A percentile compares a stretch with the other conserved stretches of the same genome.
Evolutionary conservation across 2,797 vertebrate species (phyloP).

Genomic region (Taeniopygia guttata): DNA sequence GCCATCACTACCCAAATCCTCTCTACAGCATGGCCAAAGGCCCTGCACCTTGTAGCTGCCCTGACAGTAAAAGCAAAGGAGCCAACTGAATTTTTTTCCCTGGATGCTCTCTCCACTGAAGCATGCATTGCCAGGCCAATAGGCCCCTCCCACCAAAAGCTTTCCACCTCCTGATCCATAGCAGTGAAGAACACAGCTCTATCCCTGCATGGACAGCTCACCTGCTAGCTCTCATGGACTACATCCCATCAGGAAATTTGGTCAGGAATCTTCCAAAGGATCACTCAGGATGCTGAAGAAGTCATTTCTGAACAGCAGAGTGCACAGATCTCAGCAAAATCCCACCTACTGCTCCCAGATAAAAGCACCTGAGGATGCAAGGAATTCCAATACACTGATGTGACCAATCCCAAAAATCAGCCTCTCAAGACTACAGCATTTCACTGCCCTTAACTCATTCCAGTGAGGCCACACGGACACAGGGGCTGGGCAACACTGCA

Average conservation of each 20-base stretch:
- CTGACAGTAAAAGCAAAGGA: not conserved
- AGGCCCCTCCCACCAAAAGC: not conserved
- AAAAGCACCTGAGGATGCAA: not conserved
- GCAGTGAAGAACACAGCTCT: not conserved
- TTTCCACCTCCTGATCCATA: not conserved
- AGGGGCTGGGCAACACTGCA: not conserved
- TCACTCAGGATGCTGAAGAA: not conserved
- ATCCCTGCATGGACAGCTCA: fast-evolving
- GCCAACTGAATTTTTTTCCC: not conserved
- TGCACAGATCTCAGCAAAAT: not conserved
- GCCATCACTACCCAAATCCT: not conserved
- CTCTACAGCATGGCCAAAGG: not conserved
- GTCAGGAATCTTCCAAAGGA: not conserved
- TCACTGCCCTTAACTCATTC: not conserved
- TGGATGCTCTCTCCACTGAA: not conserved
- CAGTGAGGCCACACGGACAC: not conserved
- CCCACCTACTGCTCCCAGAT: not conserved
- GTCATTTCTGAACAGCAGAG: not conserved
- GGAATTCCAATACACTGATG: not conserved
- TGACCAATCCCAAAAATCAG: not conserved
- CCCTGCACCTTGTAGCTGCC: not conserved
- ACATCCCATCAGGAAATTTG: not conserved
- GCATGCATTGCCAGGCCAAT: fast-evolving
- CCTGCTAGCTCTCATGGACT: not conserved
- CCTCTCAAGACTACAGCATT: not conserved